Conservation (phyloP, 1,140 invertebrate genomes). For the Araneus ventricosus region DNA sequence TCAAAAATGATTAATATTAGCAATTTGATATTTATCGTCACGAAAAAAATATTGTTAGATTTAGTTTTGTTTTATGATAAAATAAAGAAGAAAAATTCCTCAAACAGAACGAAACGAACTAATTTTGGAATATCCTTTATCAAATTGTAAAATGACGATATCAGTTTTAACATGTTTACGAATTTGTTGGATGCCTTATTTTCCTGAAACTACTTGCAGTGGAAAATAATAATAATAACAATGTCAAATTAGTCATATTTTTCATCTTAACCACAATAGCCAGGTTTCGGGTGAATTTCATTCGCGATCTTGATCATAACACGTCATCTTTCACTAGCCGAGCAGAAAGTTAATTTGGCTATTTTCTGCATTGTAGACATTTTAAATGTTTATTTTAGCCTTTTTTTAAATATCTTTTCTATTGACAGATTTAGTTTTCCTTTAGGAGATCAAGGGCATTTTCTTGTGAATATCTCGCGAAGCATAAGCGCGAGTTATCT, state of each 20-base stretch:
- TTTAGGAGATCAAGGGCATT: not conserved
- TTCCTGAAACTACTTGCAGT: not conserved
- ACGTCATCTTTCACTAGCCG: not conserved
- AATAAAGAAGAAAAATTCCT: too few species aligned
- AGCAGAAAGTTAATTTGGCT: conserved; percentile 3
- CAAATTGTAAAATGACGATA: not conserved
- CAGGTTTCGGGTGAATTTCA: not conserved
- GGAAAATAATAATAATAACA: not conserved
- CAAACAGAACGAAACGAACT: too few species aligned
- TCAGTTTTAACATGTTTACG: not conserved
- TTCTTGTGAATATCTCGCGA: conserved; percentile 15
- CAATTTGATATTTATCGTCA: too few species aligned
- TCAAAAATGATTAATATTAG: too few species aligned
- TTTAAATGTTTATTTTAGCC: conserved; percentile 21
- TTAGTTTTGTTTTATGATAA: too few species aligned
- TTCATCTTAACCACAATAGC: not conserved
- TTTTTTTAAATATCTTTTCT: not conserved
- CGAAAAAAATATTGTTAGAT: too few species aligned
- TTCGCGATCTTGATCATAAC: not conserved
- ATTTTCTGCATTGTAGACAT: conserved; percentile 12
- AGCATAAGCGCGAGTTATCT: not conserved
- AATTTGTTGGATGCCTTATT: not conserved
- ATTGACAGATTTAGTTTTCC: not conserved
- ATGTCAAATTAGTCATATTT: not conserved
- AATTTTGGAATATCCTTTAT: too few species aligned